Evolutionary conservation across 2,797 vertebrate genomes (phyloP).

Genomic region (Oreonectes daqikongensis): DNA sequence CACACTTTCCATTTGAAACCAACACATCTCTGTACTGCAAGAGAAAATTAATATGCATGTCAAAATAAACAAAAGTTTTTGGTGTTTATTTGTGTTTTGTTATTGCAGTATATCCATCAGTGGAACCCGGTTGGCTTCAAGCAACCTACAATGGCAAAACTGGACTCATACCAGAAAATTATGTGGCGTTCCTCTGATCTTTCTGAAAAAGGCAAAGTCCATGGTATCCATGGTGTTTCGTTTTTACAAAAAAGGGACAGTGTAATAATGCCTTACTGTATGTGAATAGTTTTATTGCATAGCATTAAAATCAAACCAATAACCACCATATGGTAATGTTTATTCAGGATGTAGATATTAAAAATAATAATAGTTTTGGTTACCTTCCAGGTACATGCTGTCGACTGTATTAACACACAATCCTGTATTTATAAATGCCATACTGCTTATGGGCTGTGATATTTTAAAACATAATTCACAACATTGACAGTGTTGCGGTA

Average conservation of each 20-base stretch:
- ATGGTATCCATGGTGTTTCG: constrained; percentile 61
- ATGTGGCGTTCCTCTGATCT: constrained; percentile 88
- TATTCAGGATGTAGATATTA: constrained; percentile 51
- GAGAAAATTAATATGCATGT: neutral
- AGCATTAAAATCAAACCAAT: constrained; percentile 39
- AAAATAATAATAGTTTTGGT: constrained; percentile 53
- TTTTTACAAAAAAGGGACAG: constrained; percentile 48
- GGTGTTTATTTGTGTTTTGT: constrained; percentile 43
- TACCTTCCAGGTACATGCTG: constrained; percentile 57
- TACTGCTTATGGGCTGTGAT: constrained; percentile 42
- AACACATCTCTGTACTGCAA: neutral
- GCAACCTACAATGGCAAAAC: constrained; percentile 94
- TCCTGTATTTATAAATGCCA: constrained; percentile 50
- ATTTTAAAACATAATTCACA: constrained; percentile 36
- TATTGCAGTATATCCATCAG: constrained; percentile 88
- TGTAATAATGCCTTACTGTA: constrained; percentile 33
- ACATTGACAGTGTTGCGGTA: constrained; percentile 41
- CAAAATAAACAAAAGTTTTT: neutral
- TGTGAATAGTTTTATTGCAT: constrained; percentile 44
- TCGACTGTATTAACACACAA: constrained; percentile 40
- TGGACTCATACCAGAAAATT: constrained; percentile 96
- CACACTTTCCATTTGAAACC: neutral
- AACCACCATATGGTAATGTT: constrained; percentile 24
- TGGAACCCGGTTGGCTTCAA: constrained; percentile 98
- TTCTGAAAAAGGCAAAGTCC: constrained; percentile 62